Conservation (phyloP, 2,888 invertebrate genomes). For the Eupithecia pulchellata region DNA sequence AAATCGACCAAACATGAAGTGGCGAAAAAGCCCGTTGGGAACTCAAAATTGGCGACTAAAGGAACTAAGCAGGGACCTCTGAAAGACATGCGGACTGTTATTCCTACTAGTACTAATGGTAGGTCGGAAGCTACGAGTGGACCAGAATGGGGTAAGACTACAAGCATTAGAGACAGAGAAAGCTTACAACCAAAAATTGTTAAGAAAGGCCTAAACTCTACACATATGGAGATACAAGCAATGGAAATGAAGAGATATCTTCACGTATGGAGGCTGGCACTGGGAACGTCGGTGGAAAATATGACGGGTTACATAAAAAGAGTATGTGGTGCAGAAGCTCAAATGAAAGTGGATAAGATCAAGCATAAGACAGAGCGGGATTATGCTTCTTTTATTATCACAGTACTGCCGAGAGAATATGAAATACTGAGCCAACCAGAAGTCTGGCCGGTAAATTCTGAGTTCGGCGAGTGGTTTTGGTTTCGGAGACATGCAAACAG, state of each 20-base stretch:
- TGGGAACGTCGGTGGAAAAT: slow-evolving; percentile 14
- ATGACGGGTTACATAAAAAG: slow-evolving; percentile 10
- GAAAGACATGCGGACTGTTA: too few species aligned
- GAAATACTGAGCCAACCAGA: too few species aligned
- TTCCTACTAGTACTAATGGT: too few species aligned
- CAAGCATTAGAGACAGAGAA: slow-evolving; percentile 1
- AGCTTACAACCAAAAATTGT: slow-evolving; percentile 12
- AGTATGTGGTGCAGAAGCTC: slow-evolving; percentile 17
- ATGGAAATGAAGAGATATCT: not conserved
- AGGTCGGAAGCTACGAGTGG: too few species aligned
- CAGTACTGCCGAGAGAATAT: slow-evolving; percentile 7
- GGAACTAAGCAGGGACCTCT: too few species aligned
- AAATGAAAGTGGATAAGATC: slow-evolving; percentile 33
- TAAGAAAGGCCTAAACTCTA: slow-evolving; percentile 1
- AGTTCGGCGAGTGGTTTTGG: slow-evolving; percentile 46
- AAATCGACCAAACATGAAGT: too few species aligned
- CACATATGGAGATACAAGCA: not conserved
- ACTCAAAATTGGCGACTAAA: too few species aligned
- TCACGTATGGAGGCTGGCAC: slow-evolving; percentile 5
- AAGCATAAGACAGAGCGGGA: slow-evolving; percentile 29
- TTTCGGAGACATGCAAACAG: slow-evolving; percentile 41
- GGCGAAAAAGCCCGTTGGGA: too few species aligned
- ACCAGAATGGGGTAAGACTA: too few species aligned
- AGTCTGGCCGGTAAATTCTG: slow-evolving; percentile 43
- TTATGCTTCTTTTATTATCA: slow-evolving; percentile 33